These are phyloP conservation scores for Ramphastos sulfuratus DNA, from an alignment of 2,113 vertebrate genomes.

Conservation along the genomic window DNA sequence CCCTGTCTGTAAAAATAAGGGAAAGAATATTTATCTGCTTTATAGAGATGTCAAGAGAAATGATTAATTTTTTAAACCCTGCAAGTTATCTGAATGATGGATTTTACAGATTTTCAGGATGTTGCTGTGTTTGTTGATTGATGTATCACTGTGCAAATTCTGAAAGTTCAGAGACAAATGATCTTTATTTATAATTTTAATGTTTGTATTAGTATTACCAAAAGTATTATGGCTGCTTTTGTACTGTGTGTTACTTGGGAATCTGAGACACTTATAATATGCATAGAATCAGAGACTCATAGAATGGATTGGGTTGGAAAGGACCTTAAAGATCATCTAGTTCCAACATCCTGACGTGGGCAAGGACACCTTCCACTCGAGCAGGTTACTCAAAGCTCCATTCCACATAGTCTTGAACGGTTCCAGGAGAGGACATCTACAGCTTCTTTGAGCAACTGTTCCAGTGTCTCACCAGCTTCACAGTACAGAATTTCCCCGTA, in stretches of 20 bases:
- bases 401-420: background rate
- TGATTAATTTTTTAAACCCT: background rate
- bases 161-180: background rate
- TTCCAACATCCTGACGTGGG: too few species aligned
- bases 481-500: too few species aligned
- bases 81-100: background rate
- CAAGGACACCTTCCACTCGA: too few species aligned
- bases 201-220: background rate
- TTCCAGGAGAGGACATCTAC: background rate
- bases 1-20: background rate
- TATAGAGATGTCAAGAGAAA: background rate
- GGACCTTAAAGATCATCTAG: too few species aligned
- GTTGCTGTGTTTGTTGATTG: background rate
- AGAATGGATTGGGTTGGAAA: too few species aligned
- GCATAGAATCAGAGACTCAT: background rate
- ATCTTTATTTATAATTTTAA: background rate
- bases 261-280: background rate
- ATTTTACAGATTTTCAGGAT: background rate
- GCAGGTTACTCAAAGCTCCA: background rate
- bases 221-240: background rate
- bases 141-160: background rate
- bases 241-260: background rate
- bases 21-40: background rate
- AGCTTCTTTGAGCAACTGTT: too few species aligned
- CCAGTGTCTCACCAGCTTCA: too few species aligned